phyloP scores from a whole-genome alignment of 2,888 invertebrate species.

The Colletes collaris region DNA sequence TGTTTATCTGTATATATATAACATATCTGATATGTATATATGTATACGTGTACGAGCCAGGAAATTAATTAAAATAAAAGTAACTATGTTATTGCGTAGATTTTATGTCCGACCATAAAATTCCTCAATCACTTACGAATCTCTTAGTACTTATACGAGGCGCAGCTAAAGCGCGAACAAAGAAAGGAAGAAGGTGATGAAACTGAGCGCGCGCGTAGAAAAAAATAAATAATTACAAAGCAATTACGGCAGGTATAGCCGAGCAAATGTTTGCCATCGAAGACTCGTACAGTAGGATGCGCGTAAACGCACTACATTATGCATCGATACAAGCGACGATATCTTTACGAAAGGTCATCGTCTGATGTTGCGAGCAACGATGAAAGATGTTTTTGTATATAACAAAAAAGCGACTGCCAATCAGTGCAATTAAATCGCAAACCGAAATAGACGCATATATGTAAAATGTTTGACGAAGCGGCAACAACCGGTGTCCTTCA shows the following conservation, averaged over 20 bases:
- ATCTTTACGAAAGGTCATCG: conserved; percentile 70
- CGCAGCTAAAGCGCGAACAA: background rate
- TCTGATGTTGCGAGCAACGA: conserved; percentile 67
- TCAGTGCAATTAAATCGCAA: conserved; percentile 41
- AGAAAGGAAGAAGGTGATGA: background rate
- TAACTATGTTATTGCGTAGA: background rate
- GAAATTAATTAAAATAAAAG: too few species aligned
- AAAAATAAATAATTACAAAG: background rate
- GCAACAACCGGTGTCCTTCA: too few species aligned
- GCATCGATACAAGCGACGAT: conserved; percentile 57
- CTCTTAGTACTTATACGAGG: background rate
- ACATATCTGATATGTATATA: too few species aligned
- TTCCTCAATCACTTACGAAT: conserved; percentile 25
- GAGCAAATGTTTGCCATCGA: conserved; percentile 25
- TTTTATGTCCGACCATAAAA: conserved; percentile 20
- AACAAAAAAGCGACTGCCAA: conserved; percentile 50
- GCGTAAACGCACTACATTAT: conserved; percentile 41
- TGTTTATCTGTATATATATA: too few species aligned
- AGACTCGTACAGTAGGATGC: conserved; percentile 27
- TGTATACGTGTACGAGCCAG: too few species aligned
- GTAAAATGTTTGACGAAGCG: too few species aligned
- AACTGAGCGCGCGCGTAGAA: background rate
- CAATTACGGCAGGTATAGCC: conserved; percentile 18
- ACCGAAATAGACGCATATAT: background rate
- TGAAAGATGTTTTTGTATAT: conserved; percentile 57